Evolutionary conservation across 2,888 invertebrate species (phyloP), one percentile per base, ranked within the genome.

Genomic region (Lithophane ornitopus): DNA sequence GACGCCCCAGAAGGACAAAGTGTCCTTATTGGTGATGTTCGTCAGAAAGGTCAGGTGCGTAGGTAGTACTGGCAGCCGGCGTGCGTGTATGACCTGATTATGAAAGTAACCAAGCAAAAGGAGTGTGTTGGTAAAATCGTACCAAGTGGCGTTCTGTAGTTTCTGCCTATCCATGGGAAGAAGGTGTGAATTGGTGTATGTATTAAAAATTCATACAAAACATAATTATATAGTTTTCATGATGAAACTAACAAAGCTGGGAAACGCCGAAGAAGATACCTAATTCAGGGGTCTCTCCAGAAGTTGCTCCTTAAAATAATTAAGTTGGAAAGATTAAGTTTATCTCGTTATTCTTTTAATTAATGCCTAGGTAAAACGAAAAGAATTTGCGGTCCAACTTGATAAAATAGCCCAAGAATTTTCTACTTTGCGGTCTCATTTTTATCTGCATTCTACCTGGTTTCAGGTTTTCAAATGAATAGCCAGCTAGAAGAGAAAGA

Each of bases 401-500:
- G 14, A 41, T 65, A 54, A 68, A 82, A 65, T 49, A 41, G n/a
- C 69, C 34, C 58, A 8, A 66, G n/a, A 34, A 66, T 82, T 77
- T 80, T 22, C 34, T 49, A 59, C 26, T 26, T n/a, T 4, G 7
- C 11, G 8, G 41, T 41, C 46, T 34, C 46, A 65, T 66, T 79
- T 75, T 63, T 81, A 82, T 49, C 58, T 59, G 46, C 52, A 46
- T 34, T 58, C 22, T 63, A 54, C 58, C 46, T 65, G 28, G 22
- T 59, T 41, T 28, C 39, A 54, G 46, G 52, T 52, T 82, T 82
- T 76, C 1, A 79, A 68, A 82, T 66, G 26, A 82, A 82, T 59
- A 22, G n/a, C 59, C 3, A 39, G 58, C 0, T 14, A 34, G 16
- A 26, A 69, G 41, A 66, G 14, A 28, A 39, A 16, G n/a, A 2